A percentile compares a stretch with the other conserved stretches of the same genome.
These are phyloP conservation scores for Linnaemya tessellans DNA, from an alignment of 2,888 invertebrate species.

Conservation along the genomic window DNA sequence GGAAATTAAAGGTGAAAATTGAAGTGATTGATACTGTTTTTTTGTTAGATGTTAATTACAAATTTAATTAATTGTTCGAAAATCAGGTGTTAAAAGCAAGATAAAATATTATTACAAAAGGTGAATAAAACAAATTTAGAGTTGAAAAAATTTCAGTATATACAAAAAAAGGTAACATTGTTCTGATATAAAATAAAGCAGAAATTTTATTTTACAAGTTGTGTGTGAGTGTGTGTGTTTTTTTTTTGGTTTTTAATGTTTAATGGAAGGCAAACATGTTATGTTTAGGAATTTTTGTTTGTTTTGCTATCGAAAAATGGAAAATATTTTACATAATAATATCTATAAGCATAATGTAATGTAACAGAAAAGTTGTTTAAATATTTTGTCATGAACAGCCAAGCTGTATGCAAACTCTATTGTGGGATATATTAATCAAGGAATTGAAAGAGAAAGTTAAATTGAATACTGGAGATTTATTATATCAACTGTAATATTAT, in stretches of 20 bases:
- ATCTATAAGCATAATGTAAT: no score
- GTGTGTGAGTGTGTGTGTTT: slow-evolving; percentile 5
- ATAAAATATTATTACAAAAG: slow-evolving; percentile 40
- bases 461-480: no score
- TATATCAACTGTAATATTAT: no score
- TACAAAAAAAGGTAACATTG: not conserved
- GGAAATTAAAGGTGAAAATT: slow-evolving; percentile 30
- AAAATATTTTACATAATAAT: not conserved
- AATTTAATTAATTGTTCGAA: slow-evolving; percentile 11
- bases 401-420: not conserved
- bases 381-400: no score
- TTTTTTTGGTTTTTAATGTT: not conserved
- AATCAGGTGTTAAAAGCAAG: slow-evolving; percentile 50
- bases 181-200: slow-evolving; percentile 57
- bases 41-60: not conserved
- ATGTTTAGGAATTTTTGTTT: slow-evolving; percentile 37
- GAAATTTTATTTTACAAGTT: slow-evolving; percentile 60
- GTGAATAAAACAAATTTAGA: slow-evolving; percentile 23
- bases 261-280: slow-evolving; percentile 56
- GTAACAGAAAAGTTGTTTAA: no score
- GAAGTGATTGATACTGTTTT: slow-evolving; percentile 7
- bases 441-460: no score
- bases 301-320: not conserved
- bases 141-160: not conserved
- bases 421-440: not conserved